phyloP scores from a whole-genome alignment of 2,113 vertebrate species.

The Podiceps cristatus region DNA sequence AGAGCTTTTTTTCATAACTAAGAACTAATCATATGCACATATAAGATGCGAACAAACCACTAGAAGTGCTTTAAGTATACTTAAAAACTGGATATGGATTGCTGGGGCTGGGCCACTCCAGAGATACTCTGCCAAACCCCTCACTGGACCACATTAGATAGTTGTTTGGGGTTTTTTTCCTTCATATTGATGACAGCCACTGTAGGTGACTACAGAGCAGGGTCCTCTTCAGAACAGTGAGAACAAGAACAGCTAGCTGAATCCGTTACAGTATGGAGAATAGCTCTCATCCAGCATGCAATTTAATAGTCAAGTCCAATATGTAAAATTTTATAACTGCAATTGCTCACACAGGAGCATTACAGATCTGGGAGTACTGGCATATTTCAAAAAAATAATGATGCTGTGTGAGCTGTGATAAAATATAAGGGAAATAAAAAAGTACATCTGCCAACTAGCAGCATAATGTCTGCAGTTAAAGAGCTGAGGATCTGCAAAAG shows the following conservation, averaged over 20 bases:
- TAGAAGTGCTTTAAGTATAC: background rate
- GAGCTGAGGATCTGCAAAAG: background rate
- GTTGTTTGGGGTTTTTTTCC: background rate
- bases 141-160: background rate
- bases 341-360: background rate
- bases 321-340: background rate
- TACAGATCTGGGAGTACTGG: background rate
- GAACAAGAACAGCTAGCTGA: background rate
- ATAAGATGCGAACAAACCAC: background rate
- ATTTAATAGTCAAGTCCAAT: background rate
- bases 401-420: background rate
- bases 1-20: background rate
- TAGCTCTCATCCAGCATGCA: background rate
- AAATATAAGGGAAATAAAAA: background rate
- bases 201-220: background rate
- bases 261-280: background rate
- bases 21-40: background rate
- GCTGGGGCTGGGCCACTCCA: background rate
- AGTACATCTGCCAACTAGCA: background rate
- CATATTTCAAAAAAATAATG: background rate
- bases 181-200: background rate
- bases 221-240: background rate
- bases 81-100: background rate
- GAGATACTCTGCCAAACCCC: background rate
- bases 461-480: background rate